Evolutionary conservation across 2,113 vertebrate genomes (phyloP), one percentile per base, ranked within the genome.

Genomic region (Lycocorax pyrrhopterus): DNA sequence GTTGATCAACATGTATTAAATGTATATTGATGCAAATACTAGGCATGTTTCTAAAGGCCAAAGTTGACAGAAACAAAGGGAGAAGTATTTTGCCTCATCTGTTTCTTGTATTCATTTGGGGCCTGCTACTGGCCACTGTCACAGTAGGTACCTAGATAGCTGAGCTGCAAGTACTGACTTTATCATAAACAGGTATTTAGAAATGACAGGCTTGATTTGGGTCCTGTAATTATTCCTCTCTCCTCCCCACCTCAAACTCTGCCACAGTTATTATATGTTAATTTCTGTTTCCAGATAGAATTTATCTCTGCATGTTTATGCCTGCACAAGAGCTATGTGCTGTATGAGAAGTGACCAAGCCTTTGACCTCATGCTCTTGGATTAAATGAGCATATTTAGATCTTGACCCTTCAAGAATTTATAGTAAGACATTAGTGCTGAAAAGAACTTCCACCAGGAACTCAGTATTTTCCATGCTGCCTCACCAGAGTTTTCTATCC

Each of bases 81-180:
- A 67, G 17, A 87, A 71, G 5, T 22, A 35, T 15, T 9, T 84
- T 30, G 33, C 8, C 1, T 1, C 29, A 35, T 18, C 35, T 33
- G 26, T 33, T 89, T 53, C 49, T 55, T 55, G 14, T 13, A 25
- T 32, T 49, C 16, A 47, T 76, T 41, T 47, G 30, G n/a, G 33
- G 41, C 16, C 32, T 72, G 58, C 25, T 44, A 10, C 53, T 32
- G 29, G 56, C 52, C 43, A 6, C 63, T 41, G 10, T 5, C 63
- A 66, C 17, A 62, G 21, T 3, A 13, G 44, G 33, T 21, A 55
- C 1, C n/a, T n/a, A 53, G 16, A 5, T 7, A 29, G 39, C 0
- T 74, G 37, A 92, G 74, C 41, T 81, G n/a, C 51, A 84, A 66
- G 5, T 46, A 26, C 20, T 43, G 7, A 16, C 9, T 46, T 66